These are phyloP conservation scores for Podilymbus podiceps DNA, from an alignment of 2,113 vertebrate genomes.

Conservation along the genomic window DNA sequence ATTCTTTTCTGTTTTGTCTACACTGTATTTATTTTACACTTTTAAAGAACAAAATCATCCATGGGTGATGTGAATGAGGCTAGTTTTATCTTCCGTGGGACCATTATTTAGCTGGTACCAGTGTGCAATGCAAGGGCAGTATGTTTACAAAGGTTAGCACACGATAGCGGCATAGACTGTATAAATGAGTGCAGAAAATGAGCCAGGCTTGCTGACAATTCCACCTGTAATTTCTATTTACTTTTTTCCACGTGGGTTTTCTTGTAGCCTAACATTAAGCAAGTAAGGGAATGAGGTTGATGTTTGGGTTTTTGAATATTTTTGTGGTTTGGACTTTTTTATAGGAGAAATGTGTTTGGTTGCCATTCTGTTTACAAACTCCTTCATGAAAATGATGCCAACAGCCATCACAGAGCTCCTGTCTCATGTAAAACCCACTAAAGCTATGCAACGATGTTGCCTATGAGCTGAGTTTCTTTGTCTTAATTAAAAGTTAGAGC, in stretches of 20 bases:
- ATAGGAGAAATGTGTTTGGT: not conserved
- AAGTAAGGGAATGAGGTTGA: not conserved
- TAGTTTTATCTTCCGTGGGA: not conserved
- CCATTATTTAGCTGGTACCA: not conserved
- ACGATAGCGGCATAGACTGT: rapidly evolving
- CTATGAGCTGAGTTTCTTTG: not conserved
- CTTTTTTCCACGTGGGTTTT: not conserved
- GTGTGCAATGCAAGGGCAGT: not conserved
- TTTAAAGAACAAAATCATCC: not conserved
- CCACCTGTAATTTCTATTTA: not conserved
- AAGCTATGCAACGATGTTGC: not conserved
- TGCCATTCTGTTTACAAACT: not conserved
- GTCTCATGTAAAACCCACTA: not conserved
- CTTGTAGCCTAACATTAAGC: not conserved
- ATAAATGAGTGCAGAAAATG: not conserved
- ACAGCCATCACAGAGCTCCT: not conserved
- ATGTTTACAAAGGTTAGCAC: not conserved
- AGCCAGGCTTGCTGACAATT: not conserved
- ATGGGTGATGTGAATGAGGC: not conserved
- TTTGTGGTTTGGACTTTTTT: not conserved
- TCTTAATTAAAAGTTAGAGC: not conserved
- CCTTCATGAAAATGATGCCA: not conserved
- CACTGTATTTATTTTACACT: not conserved
- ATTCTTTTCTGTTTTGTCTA: not conserved
- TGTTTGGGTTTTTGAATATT: not conserved